phyloP scores from a whole-genome alignment of 1,140 invertebrate genomes.

The Luehdorfia chinensis region DNA sequence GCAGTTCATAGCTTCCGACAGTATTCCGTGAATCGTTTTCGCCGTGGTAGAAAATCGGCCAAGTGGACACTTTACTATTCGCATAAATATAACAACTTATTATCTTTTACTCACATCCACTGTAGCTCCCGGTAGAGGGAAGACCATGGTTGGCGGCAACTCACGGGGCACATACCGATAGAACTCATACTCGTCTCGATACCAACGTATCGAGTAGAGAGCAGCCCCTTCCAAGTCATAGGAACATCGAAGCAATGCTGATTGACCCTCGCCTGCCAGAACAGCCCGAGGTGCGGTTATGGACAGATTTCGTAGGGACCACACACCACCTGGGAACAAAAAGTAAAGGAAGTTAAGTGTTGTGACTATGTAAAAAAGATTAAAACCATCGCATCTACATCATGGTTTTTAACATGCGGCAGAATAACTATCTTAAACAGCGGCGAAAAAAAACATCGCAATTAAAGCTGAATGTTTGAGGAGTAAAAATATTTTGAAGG shows the following conservation, averaged over 20 bases:
- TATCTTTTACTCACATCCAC: conserved; percentile 91
- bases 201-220: conserved; percentile 92
- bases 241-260: conserved; percentile 84
- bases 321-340: conserved; percentile 80
- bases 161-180: conserved; percentile 85
- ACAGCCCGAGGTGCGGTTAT: conserved; percentile 87
- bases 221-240: conserved; percentile 87
- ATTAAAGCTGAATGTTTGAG: too few species aligned
- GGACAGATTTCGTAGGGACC: conserved; percentile 82
- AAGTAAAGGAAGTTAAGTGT: neutral
- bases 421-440: too few species aligned
- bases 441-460: too few species aligned
- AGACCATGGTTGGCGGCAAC: conserved; percentile 83
- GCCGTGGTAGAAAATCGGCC: too few species aligned
- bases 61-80: too few species aligned
- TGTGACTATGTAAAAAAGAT: too few species aligned
- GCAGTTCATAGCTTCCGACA: too few species aligned
- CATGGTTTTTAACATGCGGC: too few species aligned
- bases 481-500: too few species aligned
- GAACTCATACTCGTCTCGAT: conserved; percentile 87
- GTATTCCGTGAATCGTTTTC: too few species aligned
- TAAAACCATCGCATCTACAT: too few species aligned
- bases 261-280: conserved; percentile 81
- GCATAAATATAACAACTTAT: too few species aligned
- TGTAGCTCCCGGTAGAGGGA: conserved; percentile 82